Conservation (phyloP, 2,888 invertebrate genomes). For the Lobophora halterata region DNA sequence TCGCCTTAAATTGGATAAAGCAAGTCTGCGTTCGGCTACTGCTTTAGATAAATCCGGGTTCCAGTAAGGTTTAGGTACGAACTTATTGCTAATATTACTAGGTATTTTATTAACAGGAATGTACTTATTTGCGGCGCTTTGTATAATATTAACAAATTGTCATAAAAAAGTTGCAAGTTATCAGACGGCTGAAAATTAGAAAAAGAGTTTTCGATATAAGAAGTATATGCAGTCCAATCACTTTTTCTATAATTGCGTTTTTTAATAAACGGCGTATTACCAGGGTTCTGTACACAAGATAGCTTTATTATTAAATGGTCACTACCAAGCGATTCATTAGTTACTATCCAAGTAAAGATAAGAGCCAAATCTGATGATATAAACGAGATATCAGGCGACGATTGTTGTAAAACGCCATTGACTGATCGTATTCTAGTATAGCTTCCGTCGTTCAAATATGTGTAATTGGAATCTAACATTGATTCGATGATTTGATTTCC, state of each 20-base stretch:
- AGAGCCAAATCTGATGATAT: not conserved
- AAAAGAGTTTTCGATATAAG: not conserved
- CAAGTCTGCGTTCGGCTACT: conserved; percentile 1
- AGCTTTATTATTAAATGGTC: conserved; percentile 8
- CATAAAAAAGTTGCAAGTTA: not conserved
- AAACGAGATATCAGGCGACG: conserved; percentile 1
- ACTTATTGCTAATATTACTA: not conserved
- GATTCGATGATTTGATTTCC: conserved; percentile 25
- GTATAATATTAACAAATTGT: not conserved
- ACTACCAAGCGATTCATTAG: conserved; percentile 4
- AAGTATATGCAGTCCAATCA: conserved; percentile 1
- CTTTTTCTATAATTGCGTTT: conserved; percentile 7
- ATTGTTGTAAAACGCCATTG: not conserved
- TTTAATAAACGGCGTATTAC: not conserved
- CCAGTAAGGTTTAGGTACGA: conserved; percentile 11
- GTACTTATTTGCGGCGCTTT: not conserved
- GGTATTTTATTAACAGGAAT: not conserved
- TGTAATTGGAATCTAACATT: conserved; percentile 14
- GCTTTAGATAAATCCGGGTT: conserved; percentile 2
- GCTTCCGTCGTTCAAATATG: conserved; percentile 23
- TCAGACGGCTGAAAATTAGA: not conserved
- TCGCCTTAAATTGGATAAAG: not conserved
- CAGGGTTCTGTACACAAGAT: not conserved
- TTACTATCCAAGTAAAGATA: not conserved
- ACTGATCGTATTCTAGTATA: conserved; percentile 26